Conservation (phyloP, 2,797 vertebrate genomes). For the Molossus alvarezi region DNA sequence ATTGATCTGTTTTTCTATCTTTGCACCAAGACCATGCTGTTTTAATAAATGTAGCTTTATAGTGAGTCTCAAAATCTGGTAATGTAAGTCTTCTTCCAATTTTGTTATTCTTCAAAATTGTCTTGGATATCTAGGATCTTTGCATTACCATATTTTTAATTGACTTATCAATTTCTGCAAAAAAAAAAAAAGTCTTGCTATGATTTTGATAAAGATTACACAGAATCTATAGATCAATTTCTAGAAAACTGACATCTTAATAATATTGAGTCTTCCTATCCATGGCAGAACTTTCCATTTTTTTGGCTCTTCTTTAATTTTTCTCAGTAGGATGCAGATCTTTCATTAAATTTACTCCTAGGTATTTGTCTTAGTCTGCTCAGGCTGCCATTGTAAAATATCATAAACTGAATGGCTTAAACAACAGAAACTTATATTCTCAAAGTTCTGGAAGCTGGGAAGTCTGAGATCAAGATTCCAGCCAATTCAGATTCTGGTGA, state of each 20-base stretch:
- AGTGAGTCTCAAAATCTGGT: neutral
- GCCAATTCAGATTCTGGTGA: neutral
- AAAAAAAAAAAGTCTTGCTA: neutral
- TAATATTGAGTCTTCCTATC: neutral
- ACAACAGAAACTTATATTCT: neutral
- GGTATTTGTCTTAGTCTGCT: neutral
- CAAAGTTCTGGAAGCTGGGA: neutral
- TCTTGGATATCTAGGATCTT: neutral
- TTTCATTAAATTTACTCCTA: neutral
- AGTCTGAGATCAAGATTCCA: neutral
- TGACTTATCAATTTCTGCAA: neutral
- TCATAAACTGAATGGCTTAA: neutral
- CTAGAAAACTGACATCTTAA: neutral
- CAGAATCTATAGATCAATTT: neutral
- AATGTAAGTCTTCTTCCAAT: neutral
- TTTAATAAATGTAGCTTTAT: constrained; percentile 24
- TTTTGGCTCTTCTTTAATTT: neutral
- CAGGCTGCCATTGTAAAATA: neutral
- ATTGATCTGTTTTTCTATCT: neutral
- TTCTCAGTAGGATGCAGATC: neutral
- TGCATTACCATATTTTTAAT: neutral
- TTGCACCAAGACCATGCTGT: neutral
- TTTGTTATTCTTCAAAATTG: neutral
- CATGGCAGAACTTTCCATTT: neutral
- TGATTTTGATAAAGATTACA: neutral